Base-by-base conservation (phyloP, 2,797 vertebrate genomes). In the Nasua narica region DNA sequence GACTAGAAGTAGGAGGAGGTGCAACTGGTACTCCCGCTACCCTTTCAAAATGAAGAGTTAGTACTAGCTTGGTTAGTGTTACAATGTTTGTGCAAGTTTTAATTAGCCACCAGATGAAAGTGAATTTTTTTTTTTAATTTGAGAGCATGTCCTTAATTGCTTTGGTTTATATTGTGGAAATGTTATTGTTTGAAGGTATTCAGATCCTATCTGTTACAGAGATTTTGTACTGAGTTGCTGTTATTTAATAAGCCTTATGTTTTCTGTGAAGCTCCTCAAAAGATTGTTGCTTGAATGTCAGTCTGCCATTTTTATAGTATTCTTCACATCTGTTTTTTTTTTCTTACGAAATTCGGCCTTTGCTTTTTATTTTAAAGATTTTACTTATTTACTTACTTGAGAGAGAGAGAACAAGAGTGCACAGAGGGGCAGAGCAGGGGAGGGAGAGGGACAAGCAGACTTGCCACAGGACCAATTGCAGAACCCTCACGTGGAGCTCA, bases 141-240 rank as follows among this genome's bases (percentile, higher is more conserved):
- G 52, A 90, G 90, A 94, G 10, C n/a, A 43, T 95, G 65, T 89
- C 9, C n/a, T 91, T 15, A 86, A 74, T 91, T 90, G 46, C 12
- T 92, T 96, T 82, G 37, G 25, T 74, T 85, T 91, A 58, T 82
- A 48, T 82, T 88, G 6, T 32, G 18, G 14, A 74, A 29, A 23
- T 46, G 19, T 84, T 91, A n/a, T 48, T 81, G 8, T 95, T 77
- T 50, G 32, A 77, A 88, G 74, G 10, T 87, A 52, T 29, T 69
- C n/a, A 65, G 58, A 46, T 43, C 35, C 14, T 90, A 56, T 81
- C 9, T 54, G 15, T 90, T 92, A 15, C 37, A 25, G 58, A 91
- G n/a, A 10, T 40, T 21, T 89, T 91, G 12, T 50, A 62, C 43
- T 65, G 3, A 35, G 21, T 76, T 48, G 40, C 23, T 94, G 11